Conservation (phyloP, 1,140 invertebrate species). For the Choristoneura fumiferana region DNA sequence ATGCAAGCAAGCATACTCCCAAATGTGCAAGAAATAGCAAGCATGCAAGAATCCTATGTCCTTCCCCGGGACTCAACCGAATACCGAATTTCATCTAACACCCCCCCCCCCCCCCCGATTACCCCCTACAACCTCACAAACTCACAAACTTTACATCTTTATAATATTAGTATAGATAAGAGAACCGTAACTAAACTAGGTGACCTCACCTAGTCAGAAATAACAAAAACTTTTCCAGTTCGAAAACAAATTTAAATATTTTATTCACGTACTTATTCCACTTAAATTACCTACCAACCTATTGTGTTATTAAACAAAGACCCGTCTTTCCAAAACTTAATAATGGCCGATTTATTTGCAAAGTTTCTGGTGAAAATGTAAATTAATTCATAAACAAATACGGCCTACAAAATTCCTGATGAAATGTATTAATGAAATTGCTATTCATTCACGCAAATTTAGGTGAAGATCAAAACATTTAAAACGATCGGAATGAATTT, state of each 20-base stretch:
- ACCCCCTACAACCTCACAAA: no score
- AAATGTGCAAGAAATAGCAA: no score
- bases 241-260: background rate
- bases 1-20: no score
- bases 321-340: conserved; percentile 11
- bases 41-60: no score
- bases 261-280: background rate
- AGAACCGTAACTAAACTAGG: no score
- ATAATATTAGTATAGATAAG: no score
- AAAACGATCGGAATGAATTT: conserved; percentile 1
- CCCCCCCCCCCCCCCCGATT: no score
- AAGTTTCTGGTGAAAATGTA: conserved; percentile 6
- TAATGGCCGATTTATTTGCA: conserved; percentile 18
- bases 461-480: conserved; percentile 9
- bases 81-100: no score
- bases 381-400: conserved; percentile 19
- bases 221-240: no score
- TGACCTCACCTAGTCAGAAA: no score
- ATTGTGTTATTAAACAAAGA: conserved; percentile 4
- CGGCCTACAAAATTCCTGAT: conserved; percentile 14
- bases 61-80: no score
- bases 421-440: conserved; percentile 11
- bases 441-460: conserved; percentile 10
- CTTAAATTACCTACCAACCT: background rate
- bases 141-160: no score